These are phyloP conservation scores for Piaya cayana DNA, from an alignment of 2,113 vertebrate genomes.

Conservation along the genomic window DNA sequence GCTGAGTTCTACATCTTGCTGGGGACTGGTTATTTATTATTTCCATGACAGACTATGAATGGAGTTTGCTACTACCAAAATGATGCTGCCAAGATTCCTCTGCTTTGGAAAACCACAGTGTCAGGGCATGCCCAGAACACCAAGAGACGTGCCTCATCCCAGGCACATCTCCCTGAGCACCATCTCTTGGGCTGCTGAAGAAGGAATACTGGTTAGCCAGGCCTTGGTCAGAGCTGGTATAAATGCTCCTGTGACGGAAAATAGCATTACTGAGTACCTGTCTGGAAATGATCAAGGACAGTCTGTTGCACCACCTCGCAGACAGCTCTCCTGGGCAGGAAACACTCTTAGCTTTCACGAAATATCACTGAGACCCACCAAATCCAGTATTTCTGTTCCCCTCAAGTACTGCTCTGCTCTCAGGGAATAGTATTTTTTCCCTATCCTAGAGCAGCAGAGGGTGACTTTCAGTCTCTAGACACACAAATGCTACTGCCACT, in stretches of 20 bases:
- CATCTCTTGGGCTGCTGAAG: neutral
- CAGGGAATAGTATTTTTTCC: neutral
- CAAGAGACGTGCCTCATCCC: neutral
- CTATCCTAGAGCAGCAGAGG: neutral
- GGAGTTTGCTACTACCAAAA: neutral
- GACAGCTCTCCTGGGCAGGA: neutral
- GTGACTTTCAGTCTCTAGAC: neutral
- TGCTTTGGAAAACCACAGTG: neutral
- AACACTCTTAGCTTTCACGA: neutral
- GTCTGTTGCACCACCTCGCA: neutral
- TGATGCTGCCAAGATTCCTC: neutral
- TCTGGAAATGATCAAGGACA: neutral
- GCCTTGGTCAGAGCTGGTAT: neutral
- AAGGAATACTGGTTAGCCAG: neutral
- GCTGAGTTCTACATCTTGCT: neutral
- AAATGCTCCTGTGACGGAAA: neutral
- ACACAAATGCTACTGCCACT: neutral
- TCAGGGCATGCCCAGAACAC: neutral
- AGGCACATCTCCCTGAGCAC: neutral
- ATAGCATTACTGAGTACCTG: neutral
- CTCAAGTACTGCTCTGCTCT: neutral
- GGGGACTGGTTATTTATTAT: too few relatives aligned
- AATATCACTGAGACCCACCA: neutral
- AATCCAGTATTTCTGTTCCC: neutral
- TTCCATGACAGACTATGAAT: neutral